Evolutionary conservation across 2,113 vertebrate species (phyloP), one percentile per base, ranked within the genome.

Genomic region (Drymodes brunneopygia): DNA sequence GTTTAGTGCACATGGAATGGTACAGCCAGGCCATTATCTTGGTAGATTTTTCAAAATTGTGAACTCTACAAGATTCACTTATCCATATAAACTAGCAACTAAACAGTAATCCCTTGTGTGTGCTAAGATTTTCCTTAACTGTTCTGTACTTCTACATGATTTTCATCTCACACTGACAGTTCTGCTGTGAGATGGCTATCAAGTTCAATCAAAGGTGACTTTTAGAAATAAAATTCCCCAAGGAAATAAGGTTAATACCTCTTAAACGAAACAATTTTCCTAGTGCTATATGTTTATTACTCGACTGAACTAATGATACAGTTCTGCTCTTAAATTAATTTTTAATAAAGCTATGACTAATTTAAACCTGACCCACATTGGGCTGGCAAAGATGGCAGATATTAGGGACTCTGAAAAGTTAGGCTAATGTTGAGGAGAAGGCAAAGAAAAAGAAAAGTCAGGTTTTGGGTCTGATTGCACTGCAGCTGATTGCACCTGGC

Each of bases 401-500:
- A 65, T 67, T 25, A 38, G 17, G 10, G 8, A 56, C 83, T 81
- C 40, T 40, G 35, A 72, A 90, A 91, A 88, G 36, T 75, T 92
- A 75, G 79, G 48, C 11, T 79, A 72, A 64, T 61, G 22, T 48
- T 85, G 48, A 85, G 47, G 42, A 86, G 29, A 90, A 85, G 22
- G 25, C 57, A 81, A 67, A 74, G 60, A 77, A 56, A 77, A 89
- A 53, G 42, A 77, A 60, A 81, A 89, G 51, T 75, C 38, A 47
- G 19, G 73, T 40, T 78, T 33, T 92, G 44, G 25, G 40, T 42
- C 47, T 67, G 65, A 87, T 79, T 87, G 20, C 36, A 24, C 11
- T 79, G 61, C 56, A 74, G 65, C 51, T 96, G 92, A 93, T 93
- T 67, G 48, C 12, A 82, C 81, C 65, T 95, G 92, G 81, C 96